phyloP scores from a whole-genome alignment of 2,797 vertebrate species.

The Oreonectes daqikongensis region DNA sequence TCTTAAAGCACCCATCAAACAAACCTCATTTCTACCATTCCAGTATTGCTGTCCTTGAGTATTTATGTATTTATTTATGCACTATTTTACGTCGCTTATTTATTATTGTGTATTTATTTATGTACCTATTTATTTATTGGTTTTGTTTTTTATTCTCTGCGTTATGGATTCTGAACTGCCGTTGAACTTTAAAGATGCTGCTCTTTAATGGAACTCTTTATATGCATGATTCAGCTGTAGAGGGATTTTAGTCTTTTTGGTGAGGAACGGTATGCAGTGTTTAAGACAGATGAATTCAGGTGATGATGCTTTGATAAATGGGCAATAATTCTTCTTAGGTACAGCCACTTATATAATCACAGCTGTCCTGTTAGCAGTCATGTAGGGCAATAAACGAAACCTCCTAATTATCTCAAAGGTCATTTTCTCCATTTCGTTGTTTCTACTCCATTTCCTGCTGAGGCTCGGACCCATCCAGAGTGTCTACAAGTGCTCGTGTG shows the following conservation, averaged over 20 bases:
- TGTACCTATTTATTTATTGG: conserved; percentile 71
- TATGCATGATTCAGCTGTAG: conserved; percentile 87
- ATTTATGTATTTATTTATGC: conserved; percentile 64
- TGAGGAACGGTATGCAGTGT: conserved; percentile 83
- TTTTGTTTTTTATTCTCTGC: conserved; percentile 65
- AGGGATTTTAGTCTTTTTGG: conserved; percentile 79
- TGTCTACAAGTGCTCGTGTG: conserved; percentile 29
- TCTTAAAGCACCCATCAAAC: conserved; percentile 56
- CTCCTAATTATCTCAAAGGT: conserved; percentile 64
- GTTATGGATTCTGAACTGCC: conserved; percentile 72
- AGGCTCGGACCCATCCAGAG: conserved; percentile 12
- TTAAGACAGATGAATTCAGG: conserved; percentile 74
- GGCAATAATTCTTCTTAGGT: conserved; percentile 80
- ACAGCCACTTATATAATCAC: conserved; percentile 78
- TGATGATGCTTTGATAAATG: conserved; percentile 69
- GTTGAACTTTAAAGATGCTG: conserved; percentile 86
- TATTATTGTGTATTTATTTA: conserved; percentile 66
- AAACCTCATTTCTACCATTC: conserved; percentile 58
- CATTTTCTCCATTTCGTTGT: conserved; percentile 73
- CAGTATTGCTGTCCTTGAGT: conserved; percentile 54
- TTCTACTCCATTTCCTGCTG: conserved; percentile 42
- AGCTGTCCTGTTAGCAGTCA: conserved; percentile 77
- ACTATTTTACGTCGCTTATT: conserved; percentile 74
- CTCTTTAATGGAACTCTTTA: conserved; percentile 87
- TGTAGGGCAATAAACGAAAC: conserved; percentile 82